Evolutionary conservation across 2,888 invertebrate species (phyloP), one percentile per base, ranked within the genome.

Genomic region (Melanostoma scalare): DNA sequence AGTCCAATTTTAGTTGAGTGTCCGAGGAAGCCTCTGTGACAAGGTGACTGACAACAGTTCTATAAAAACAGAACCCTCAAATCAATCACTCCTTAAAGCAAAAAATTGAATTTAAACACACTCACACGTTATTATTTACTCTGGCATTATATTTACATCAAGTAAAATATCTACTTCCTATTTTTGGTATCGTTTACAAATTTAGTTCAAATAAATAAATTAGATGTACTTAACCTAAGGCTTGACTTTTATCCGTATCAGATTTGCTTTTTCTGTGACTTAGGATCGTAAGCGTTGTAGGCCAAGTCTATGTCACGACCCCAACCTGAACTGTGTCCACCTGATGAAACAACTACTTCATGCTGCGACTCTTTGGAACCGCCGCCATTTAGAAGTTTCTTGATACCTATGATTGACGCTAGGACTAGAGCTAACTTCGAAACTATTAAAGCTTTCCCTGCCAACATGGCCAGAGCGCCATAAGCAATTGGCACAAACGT

Each of bases 401-500:
- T 96, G 90, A 97, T 92, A 3, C 96, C 96, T 86, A 96, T 96
- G 87, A 96, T 96, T 86, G 95, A 95, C 77, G 96, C 96, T 61
- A 96, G 92, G 0, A 96, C 96, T 68, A 96, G 91, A 0, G 96
- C 96, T 86, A 96, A 91, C 89, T 96, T 96, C 86, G 96, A 96
- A 58, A 96, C 95, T 87, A 96, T 96, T 85, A 96, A 91, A 50
- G 96, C 96, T 90, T 97, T 97, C 86, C 96, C 96, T 52, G 96
- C 96, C 71, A 96, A 90, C 63, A 97, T 93, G 30, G 96, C 96
- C 35, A 97, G 90, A 6, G 96, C 96, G 76, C 96, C 96, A 80
- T 96, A 94, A 2, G 96, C 96, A 67, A 97, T 91, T 4, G 96
- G 96, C 50, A 96, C 94, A 89, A 96, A 92, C 87, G 96, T 96